These are phyloP conservation scores for Anastrepha obliqua DNA, from an alignment of 1,140 invertebrate species.

Conservation along the genomic window DNA sequence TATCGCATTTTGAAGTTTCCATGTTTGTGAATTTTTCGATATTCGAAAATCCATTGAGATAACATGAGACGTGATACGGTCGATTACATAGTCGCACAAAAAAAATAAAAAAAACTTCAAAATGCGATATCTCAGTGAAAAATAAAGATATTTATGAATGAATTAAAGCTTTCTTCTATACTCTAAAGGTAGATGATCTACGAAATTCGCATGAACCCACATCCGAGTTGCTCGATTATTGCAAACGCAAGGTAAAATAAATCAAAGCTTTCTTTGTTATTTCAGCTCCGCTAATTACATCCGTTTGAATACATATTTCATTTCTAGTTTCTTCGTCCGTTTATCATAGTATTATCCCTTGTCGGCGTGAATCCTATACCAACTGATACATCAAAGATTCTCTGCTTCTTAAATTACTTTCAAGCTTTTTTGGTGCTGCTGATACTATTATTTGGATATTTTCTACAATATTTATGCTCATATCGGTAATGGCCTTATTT, in stretches of 20 bases:
- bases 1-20: no score
- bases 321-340: conserved; percentile 82
- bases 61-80: no score
- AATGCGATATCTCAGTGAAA: no score
- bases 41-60: no score
- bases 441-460: conserved; percentile 81
- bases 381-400: conserved; percentile 78
- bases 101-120: no score
- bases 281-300: no score
- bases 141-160: no score
- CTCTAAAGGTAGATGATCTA: conserved; percentile 78
- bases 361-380: conserved; percentile 84
- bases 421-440: conserved; percentile 82
- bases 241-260: conserved; percentile 80
- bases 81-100: no score
- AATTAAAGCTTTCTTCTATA: neutral
- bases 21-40: no score
- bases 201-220: conserved; percentile 82
- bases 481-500: conserved; percentile 77
- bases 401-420: conserved; percentile 79
- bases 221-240: conserved; percentile 84
- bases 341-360: conserved; percentile 82
- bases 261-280: no score
- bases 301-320: neutral
- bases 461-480: conserved; percentile 85